Percentiles rank a stretch among this genome's conserved stretches.
Conservation (phyloP, 2,797 vertebrate species). For the Coregonus ussuriensis region DNA sequence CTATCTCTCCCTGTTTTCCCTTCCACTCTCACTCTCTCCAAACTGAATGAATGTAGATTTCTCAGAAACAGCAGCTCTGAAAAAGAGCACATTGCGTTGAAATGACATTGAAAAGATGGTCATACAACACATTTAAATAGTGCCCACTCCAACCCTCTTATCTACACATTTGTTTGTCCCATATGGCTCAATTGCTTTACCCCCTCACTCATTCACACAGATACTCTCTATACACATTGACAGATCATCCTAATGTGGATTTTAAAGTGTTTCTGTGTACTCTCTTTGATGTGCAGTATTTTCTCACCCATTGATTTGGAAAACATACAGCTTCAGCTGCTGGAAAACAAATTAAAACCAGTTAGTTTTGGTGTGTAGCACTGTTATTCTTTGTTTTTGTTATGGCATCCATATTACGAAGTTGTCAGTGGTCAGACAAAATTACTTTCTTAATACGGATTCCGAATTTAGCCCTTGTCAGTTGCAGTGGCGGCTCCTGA, state of each 20-base stretch:
- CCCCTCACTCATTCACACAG: not conserved
- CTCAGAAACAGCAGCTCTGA: not conserved
- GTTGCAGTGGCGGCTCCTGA: too few species aligned
- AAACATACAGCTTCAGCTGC: not conserved
- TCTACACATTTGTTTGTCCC: not conserved
- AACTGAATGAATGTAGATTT: not conserved
- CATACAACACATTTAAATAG: not conserved
- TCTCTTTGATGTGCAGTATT: constrained; percentile 34
- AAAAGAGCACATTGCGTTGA: not conserved
- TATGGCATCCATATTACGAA: not conserved
- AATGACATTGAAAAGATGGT: not conserved
- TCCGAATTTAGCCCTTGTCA: not conserved
- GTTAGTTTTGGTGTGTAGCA: not conserved
- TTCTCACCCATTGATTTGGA: not conserved
- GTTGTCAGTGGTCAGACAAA: not conserved
- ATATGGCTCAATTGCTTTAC: not conserved
- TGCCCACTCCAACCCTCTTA: not conserved
- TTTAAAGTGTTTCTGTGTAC: constrained; percentile 11
- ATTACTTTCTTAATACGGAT: not conserved
- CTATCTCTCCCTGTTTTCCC: not conserved
- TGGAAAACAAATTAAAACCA: not conserved
- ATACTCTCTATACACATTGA: constrained; percentile 9
- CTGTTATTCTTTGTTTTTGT: not conserved
- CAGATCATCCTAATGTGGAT: constrained; percentile 43
- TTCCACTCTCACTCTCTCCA: not conserved